A percentile compares a stretch with the other conserved stretches of the same genome.
These are phyloP conservation scores for Tachuris rubrigastra DNA, from an alignment of 2,113 vertebrate genomes.

Conservation along the genomic window DNA sequence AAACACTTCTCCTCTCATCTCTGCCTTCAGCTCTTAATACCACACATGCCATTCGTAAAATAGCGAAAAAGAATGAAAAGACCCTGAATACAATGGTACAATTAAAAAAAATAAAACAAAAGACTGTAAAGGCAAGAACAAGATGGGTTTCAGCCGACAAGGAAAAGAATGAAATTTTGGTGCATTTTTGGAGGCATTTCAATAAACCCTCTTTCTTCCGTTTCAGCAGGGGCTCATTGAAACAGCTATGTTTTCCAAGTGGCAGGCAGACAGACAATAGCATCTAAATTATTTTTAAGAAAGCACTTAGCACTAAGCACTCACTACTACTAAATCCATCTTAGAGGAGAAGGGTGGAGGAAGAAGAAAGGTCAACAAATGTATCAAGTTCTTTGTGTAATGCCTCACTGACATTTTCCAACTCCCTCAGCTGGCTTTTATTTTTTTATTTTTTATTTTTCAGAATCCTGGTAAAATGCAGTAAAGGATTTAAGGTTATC, in stretches of 20 bases:
- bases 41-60: neutral
- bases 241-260: slow-evolving; percentile 60
- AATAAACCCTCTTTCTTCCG: slow-evolving; percentile 50
- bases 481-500: slow-evolving; percentile 66
- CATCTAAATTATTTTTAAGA: slow-evolving; percentile 73
- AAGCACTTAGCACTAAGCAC: slow-evolving; percentile 56
- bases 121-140: slow-evolving; percentile 8
- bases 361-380: slow-evolving; percentile 68
- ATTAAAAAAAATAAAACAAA: slow-evolving; percentile 44
- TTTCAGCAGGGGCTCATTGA: slow-evolving; percentile 54
- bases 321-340: slow-evolving; percentile 40
- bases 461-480: slow-evolving; percentile 50
- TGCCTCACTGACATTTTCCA: slow-evolving; percentile 54
- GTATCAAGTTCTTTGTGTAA: slow-evolving; percentile 56
- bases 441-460: slow-evolving; percentile 46
- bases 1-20: slow-evolving; percentile 52
- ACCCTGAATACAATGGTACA: slow-evolving; percentile 1
- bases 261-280: slow-evolving; percentile 72
- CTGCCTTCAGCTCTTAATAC: slow-evolving; percentile 39
- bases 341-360: slow-evolving; percentile 50
- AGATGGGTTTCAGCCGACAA: slow-evolving; percentile 31
- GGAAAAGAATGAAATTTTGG: slow-evolving; percentile 49
- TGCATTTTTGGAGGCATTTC: slow-evolving; percentile 70
- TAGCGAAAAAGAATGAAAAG: slow-evolving; percentile 34
- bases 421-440: slow-evolving; percentile 34